Conservation (phyloP, 2,113 vertebrate genomes). For the Glareola pratincola region DNA sequence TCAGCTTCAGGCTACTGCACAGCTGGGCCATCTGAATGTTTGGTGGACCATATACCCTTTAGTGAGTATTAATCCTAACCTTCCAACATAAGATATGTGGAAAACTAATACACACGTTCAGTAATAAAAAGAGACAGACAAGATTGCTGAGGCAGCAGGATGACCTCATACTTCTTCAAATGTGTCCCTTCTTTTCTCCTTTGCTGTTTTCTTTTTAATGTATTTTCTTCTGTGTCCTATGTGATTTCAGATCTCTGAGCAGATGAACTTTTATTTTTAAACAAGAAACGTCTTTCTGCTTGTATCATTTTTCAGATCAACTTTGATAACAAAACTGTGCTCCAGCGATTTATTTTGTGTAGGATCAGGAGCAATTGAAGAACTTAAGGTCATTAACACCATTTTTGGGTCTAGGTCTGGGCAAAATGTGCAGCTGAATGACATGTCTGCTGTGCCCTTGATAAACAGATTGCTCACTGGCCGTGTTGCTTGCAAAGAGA, state of each 20-base stretch:
- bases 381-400: neutral
- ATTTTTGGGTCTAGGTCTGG: neutral
- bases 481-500: conserved; percentile 20
- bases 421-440: conserved; percentile 21
- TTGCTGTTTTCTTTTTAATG: neutral
- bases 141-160: conserved; percentile 19
- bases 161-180: conserved; percentile 1
- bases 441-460: neutral
- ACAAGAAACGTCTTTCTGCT: neutral
- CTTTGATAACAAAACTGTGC: neutral
- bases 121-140: conserved; percentile 10
- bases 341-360: neutral
- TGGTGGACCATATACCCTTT: neutral
- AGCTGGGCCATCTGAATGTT: neutral
- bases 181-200: neutral
- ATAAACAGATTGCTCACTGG: conserved; percentile 19
- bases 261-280: neutral
- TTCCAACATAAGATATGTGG: neutral
- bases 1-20: neutral
- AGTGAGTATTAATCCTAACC: neutral
- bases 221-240: neutral
- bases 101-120: conserved; percentile 14
- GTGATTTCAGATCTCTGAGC: neutral
- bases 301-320: neutral
- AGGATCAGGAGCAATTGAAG: neutral